These are phyloP conservation scores for Phasia obesa DNA, from an alignment of 2,888 invertebrate genomes.

Conservation along the genomic window DNA sequence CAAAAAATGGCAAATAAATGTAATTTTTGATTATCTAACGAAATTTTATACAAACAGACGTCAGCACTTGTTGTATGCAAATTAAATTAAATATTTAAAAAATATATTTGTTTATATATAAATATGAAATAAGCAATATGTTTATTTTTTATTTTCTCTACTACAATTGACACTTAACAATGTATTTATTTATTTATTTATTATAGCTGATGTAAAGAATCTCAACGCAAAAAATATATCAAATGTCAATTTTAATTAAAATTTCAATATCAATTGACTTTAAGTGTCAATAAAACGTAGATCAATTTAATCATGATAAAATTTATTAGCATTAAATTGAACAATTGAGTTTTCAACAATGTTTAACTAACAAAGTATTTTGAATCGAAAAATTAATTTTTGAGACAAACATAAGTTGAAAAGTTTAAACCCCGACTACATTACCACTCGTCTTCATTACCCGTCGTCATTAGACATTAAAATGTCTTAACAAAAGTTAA, in stretches of 20 bases:
- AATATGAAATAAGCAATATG: constrained; percentile 15
- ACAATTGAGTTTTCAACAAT: too few species aligned
- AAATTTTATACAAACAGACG: constrained; percentile 10
- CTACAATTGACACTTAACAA: constrained; percentile 32
- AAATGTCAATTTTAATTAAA: constrained; percentile 37
- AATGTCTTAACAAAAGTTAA: too few species aligned
- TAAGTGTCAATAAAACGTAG: constrained; percentile 17
- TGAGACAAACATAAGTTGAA: too few species aligned
- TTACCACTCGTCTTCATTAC: too few species aligned
- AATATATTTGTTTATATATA: too few species aligned
- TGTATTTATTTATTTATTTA: not conserved
- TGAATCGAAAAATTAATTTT: too few species aligned
- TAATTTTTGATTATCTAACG: not conserved
- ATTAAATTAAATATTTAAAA: constrained; percentile 11
- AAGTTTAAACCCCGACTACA: too few species aligned
- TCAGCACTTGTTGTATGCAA: constrained; percentile 12
- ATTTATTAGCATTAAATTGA: constrained; percentile 8
- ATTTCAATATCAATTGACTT: constrained; percentile 35
- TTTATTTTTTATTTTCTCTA: constrained; percentile 1
- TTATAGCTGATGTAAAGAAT: not conserved
- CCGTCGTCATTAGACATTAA: too few species aligned
- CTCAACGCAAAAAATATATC: not conserved
- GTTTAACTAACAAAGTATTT: too few species aligned
- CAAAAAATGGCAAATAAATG: constrained; percentile 14
- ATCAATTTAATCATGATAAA: not conserved